Conservation (phyloP, 2,797 vertebrate genomes). For the Sphaeramia orbicularis region DNA sequence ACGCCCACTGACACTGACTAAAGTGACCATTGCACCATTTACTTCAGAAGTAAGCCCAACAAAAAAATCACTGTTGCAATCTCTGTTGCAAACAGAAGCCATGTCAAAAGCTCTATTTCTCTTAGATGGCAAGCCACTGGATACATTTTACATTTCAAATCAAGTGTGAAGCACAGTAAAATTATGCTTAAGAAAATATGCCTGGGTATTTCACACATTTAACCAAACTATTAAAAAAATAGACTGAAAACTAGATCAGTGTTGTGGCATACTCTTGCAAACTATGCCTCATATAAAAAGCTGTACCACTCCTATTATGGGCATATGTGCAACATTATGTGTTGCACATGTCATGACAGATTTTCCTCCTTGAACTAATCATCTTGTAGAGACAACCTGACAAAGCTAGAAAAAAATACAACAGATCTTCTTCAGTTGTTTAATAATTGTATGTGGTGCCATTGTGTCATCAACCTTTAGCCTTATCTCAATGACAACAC, state of each 20-base stretch:
- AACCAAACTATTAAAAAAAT: conserved; percentile 6
- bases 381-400: not conserved
- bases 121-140: too few relatives aligned
- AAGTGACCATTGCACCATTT: conserved; percentile 6
- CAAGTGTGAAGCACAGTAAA: too few relatives aligned
- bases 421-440: not conserved
- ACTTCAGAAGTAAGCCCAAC: conserved; percentile 8
- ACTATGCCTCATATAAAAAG: not conserved
- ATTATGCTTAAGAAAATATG: too few relatives aligned
- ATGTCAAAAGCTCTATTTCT: too few relatives aligned
- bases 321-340: not conserved
- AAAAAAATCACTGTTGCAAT: conserved; percentile 23
- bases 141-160: too few relatives aligned
- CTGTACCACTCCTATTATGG: not conserved
- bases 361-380: not conserved
- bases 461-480: too few relatives aligned
- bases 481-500: not conserved
- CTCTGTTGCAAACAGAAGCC: too few relatives aligned
- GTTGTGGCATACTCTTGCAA: not conserved
- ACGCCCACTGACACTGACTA: conserved; percentile 10
- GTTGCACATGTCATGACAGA: not conserved
- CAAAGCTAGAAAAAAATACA: not conserved
- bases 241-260: not conserved
- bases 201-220: not conserved
- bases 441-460: too few relatives aligned